Percentiles rank a stretch among this genome's conserved stretches.
phyloP scores from a whole-genome alignment of 2,113 vertebrate genomes.

The Cervus canadensis region DNA sequence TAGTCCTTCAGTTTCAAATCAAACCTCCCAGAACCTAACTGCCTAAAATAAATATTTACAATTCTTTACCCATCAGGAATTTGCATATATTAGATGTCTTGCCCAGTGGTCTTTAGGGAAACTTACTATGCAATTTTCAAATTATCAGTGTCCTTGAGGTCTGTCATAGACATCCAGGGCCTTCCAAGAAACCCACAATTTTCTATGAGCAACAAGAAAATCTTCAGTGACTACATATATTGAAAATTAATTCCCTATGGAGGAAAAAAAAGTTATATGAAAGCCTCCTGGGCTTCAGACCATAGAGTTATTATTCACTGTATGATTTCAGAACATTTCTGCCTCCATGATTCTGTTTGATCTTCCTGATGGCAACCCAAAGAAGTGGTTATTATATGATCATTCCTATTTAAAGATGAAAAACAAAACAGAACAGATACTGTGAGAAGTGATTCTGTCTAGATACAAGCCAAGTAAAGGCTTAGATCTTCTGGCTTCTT shows the following conservation, averaged over 20 bases:
- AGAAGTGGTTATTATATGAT: background rate
- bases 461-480: background rate
- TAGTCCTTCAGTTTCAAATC: background rate
- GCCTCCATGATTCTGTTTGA: background rate
- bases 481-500: background rate
- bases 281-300: background rate
- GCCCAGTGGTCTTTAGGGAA: background rate
- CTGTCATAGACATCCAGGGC: background rate
- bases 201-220: background rate
- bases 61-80: background rate
- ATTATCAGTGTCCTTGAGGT: background rate
- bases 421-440: background rate
- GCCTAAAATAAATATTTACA: background rate
- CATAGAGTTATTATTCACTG: background rate
- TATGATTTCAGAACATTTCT: background rate
- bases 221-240: background rate
- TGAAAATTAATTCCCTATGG: slow-evolving; percentile 14
- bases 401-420: background rate
- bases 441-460: background rate
- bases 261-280: background rate
- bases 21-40: background rate
- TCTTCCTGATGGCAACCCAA: background rate
- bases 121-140: slow-evolving; percentile 15
- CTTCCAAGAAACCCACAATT: background rate
- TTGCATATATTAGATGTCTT: background rate